phyloP scores from a whole-genome alignment of 2,113 vertebrate genomes.

The Phainopepla nitens region DNA sequence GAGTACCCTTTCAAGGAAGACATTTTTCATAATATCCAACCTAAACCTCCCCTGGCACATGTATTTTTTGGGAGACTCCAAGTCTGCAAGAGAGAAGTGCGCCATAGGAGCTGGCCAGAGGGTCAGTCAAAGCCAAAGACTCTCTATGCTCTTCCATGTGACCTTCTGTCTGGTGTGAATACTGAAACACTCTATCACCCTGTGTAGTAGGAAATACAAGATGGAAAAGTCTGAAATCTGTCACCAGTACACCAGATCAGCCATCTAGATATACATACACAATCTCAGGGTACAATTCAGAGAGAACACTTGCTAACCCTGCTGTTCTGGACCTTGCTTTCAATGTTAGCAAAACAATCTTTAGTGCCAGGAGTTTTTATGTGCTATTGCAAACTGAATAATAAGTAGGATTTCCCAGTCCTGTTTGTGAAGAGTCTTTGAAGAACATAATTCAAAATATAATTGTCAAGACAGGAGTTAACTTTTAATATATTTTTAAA shows the following conservation, averaged over 20 bases:
- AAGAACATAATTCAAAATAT: neutral
- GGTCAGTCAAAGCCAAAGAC: neutral
- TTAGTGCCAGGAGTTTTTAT: neutral
- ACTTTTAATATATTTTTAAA: neutral
- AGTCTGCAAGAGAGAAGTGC: neutral
- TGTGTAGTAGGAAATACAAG: neutral
- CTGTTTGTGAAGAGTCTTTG: neutral
- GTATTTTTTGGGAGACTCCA: neutral
- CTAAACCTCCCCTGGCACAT: neutral
- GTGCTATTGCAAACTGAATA: neutral
- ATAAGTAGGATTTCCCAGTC: neutral
- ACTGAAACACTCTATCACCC: neutral
- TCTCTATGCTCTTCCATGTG: neutral
- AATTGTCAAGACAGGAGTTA: neutral
- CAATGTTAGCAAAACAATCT: neutral
- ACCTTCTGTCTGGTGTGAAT: neutral
- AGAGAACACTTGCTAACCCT: neutral
- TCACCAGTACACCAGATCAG: neutral
- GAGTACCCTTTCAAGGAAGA: neutral
- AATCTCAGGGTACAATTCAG: neutral
- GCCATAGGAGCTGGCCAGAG: neutral
- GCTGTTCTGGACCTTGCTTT: neutral
- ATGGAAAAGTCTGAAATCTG: neutral
- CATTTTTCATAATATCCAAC: neutral
- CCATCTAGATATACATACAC: accelerated